These are phyloP conservation scores for Uropsilus gracilis DNA, from an alignment of 2,113 vertebrate genomes.

Conservation along the genomic window DNA sequence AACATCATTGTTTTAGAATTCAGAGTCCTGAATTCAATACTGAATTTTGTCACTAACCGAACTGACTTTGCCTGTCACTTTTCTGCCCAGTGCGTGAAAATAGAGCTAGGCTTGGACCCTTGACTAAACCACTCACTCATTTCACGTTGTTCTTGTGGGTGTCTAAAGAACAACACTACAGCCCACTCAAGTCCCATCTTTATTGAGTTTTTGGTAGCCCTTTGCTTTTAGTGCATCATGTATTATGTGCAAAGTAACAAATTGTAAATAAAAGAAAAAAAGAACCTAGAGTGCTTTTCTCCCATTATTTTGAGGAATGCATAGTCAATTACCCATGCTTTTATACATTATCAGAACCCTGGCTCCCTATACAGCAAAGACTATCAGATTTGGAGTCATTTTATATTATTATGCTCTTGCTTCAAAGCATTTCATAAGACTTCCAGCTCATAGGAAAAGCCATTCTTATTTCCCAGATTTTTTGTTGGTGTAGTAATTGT, in stretches of 20 bases:
- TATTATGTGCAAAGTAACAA: conserved; percentile 12
- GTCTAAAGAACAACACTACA: neutral
- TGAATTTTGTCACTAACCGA: conserved; percentile 33
- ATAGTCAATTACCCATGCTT: neutral
- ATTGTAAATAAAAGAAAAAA: neutral
- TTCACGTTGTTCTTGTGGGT: neutral
- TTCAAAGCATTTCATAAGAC: neutral
- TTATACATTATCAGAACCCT: neutral
- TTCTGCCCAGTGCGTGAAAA: neutral
- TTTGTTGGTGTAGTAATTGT: neutral
- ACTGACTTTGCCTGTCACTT: neutral
- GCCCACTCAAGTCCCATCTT: neutral
- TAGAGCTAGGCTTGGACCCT: conserved; percentile 17
- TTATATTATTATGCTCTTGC: neutral
- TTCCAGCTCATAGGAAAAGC: neutral
- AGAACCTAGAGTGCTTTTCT: neutral
- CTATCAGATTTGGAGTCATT: neutral
- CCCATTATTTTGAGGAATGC: neutral
- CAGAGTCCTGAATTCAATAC: conserved; percentile 1
- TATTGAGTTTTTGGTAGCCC: neutral
- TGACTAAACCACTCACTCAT: conserved; percentile 8
- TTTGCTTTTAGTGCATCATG: neutral
- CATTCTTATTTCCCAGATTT: neutral
- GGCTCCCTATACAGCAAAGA: neutral
- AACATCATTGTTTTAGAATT: neutral